Percentiles rank a stretch among this genome's conserved stretches.
phyloP scores from a whole-genome alignment of 2,888 invertebrate species.

The Tiliacea citrago region DNA sequence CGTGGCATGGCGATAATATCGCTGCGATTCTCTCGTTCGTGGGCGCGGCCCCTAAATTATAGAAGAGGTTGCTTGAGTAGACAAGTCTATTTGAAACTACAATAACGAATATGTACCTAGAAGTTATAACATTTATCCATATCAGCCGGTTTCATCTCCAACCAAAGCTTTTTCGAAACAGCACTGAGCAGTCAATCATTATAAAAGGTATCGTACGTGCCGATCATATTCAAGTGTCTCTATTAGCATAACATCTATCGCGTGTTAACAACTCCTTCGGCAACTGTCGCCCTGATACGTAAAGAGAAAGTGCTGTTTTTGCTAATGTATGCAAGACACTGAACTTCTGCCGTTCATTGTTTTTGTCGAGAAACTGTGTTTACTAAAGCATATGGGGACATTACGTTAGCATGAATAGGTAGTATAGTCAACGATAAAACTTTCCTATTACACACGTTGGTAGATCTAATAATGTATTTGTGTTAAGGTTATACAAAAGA shows the following conservation, averaged over 20 bases:
- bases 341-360: slow-evolving; percentile 39
- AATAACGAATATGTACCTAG: not conserved
- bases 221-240: slow-evolving; percentile 30
- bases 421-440: not conserved
- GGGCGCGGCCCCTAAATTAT: too few relatives aligned
- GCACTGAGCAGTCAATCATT: not conserved
- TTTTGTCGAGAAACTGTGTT: slow-evolving; percentile 29
- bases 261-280: slow-evolving; percentile 31
- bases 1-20: too few relatives aligned
- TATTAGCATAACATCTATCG: slow-evolving; percentile 41
- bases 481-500: not conserved
- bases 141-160: not conserved
- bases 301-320: slow-evolving; percentile 53
- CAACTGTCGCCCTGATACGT: slow-evolving; percentile 44
- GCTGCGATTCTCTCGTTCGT: too few relatives aligned
- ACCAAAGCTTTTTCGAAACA: not conserved
- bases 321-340: slow-evolving; percentile 50
- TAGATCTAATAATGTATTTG: not conserved
- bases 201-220: not conserved
- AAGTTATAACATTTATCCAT: not conserved
- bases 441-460: not conserved
- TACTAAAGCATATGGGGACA: not conserved
- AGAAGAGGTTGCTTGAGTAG: not conserved
- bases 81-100: not conserved
- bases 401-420: not conserved